A percentile compares a stretch with the other conserved stretches of the same genome.
Evolutionary conservation across 2,113 vertebrate genomes (phyloP).

Genomic region (Lanius collurio): DNA sequence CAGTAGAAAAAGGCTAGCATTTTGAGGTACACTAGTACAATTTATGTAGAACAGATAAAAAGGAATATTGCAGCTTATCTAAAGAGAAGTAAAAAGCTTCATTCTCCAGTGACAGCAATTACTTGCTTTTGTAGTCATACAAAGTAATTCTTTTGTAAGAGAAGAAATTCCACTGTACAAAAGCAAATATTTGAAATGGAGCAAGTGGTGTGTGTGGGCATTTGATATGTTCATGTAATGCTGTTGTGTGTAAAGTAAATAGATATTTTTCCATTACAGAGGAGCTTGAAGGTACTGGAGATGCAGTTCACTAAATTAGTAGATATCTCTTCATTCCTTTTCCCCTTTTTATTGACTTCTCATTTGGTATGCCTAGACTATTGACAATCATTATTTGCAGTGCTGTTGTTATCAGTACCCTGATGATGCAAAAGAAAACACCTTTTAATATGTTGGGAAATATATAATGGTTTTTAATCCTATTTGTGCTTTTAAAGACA

Average conservation of each 20-base stretch:
- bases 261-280: not conserved
- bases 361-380: not conserved
- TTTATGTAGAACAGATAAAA: not conserved
- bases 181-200: constrained; percentile 61
- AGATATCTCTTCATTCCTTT: not conserved
- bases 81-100: not conserved
- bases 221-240: not conserved
- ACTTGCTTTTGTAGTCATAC: constrained; percentile 15
- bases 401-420: not conserved
- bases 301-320: not conserved
- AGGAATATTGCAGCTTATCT: not conserved
- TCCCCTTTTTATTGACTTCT: not conserved
- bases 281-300: not conserved
- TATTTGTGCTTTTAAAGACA: not conserved
- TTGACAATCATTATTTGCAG: not conserved
- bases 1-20: not conserved
- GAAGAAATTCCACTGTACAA: not conserved
- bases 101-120: not conserved
- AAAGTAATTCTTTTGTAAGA: constrained; percentile 43
- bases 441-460: not conserved
- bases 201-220: not conserved
- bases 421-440: not conserved
- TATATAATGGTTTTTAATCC: not conserved
- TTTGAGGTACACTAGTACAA: not conserved
- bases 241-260: not conserved